phyloP scores from a whole-genome alignment of 2,888 invertebrate genomes.

The Zootermopsis nevadensis region DNA sequence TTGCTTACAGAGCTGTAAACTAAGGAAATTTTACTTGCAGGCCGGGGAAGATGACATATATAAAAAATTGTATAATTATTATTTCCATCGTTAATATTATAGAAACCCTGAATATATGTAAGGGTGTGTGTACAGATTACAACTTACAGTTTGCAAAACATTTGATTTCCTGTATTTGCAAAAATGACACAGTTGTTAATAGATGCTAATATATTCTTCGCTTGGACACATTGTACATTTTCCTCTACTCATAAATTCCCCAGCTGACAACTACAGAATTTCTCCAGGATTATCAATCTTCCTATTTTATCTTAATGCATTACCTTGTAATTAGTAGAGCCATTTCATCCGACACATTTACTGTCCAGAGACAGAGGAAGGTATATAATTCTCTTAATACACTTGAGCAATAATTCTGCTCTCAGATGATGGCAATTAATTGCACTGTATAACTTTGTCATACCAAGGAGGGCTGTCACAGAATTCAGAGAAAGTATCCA shows the following conservation, averaged over 20 bases:
- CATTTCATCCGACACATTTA: slow-evolving; percentile 11
- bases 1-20: no score
- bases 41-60: no score
- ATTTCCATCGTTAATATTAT: no score
- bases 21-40: no score
- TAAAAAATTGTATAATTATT: no score
- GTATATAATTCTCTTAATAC: slow-evolving; percentile 15
- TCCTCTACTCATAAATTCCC: not conserved
- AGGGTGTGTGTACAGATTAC: no score
- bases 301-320: not conserved
- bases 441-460: slow-evolving; percentile 2
- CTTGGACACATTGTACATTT: slow-evolving; percentile 20
- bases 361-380: slow-evolving; percentile 25
- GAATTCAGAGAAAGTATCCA: not conserved
- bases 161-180: no score
- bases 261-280: not conserved
- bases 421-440: slow-evolving; percentile 24
- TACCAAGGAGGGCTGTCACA: slow-evolving; percentile 17
- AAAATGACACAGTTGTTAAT: no score
- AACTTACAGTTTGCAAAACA: no score
- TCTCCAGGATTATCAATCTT: not conserved
- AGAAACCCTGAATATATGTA: no score
- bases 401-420: slow-evolving; percentile 22
- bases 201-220: not conserved
- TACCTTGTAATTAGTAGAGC: not conserved